Evolutionary conservation across 2,797 vertebrate species (phyloP).

Genomic region (Gambelia wislizenii): DNA sequence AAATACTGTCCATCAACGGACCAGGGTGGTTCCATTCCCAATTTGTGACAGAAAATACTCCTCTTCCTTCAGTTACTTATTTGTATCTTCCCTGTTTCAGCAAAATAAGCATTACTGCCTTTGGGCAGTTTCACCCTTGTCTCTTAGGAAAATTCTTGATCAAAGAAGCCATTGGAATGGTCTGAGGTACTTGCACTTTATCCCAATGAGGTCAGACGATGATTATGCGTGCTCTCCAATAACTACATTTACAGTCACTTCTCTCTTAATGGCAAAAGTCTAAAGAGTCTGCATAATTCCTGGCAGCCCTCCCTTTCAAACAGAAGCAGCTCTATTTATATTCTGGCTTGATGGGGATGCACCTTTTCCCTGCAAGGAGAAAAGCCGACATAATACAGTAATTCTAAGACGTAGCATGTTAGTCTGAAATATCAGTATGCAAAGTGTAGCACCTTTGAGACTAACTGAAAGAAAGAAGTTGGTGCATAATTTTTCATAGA

Average conservation of each 20-base stretch:
- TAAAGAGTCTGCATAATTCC: constrained; percentile 44
- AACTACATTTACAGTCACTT: constrained; percentile 46
- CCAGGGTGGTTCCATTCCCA: background rate
- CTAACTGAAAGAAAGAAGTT: too few species aligned
- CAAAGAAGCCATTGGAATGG: constrained; percentile 43
- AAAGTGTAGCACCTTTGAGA: too few species aligned
- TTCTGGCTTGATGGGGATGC: constrained; percentile 26
- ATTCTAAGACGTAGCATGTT: too few species aligned
- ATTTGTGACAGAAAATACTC: background rate
- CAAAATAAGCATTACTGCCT: background rate
- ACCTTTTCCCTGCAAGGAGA: constrained; percentile 10
- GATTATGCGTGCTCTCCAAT: constrained; percentile 45
- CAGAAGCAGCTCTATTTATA: constrained; percentile 24
- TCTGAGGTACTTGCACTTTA: constrained; percentile 48
- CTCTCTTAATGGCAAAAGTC: constrained; percentile 35
- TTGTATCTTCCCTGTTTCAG: background rate
- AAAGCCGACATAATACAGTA: background rate
- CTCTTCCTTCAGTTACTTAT: background rate
- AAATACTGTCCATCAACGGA: background rate
- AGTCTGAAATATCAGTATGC: too few species aligned
- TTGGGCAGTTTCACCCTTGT: constrained; percentile 34
- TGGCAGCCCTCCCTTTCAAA: constrained; percentile 39
- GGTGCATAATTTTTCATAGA: too few species aligned
- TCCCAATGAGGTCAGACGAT: constrained; percentile 49
- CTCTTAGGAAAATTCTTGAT: constrained; percentile 32